These are phyloP conservation scores for Odocoileus virginianus DNA, from an alignment of 2,113 vertebrate species.

Conservation along the genomic window DNA sequence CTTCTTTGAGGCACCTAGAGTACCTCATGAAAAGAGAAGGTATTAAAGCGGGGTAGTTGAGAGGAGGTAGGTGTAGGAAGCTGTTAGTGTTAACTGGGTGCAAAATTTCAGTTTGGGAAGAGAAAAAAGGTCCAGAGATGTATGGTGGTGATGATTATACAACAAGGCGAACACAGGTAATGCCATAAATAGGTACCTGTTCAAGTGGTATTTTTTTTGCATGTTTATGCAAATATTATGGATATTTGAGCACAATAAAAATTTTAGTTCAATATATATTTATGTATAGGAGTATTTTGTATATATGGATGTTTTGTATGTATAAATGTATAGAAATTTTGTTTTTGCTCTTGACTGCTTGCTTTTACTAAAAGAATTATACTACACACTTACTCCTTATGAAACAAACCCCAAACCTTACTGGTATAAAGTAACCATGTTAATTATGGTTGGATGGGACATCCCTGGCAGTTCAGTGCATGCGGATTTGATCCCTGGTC, in stretches of 20 bases:
- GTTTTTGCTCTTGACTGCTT: neutral
- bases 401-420: neutral
- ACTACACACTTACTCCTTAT: neutral
- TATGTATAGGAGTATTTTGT: neutral
- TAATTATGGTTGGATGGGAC: neutral
- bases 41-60: neutral
- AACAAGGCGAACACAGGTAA: neutral
- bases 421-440: neutral
- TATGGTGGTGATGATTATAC: neutral
- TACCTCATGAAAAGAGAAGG: neutral
- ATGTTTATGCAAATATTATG: neutral
- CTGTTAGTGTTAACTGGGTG: neutral
- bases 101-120: neutral
- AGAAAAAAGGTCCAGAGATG: neutral
- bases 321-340: neutral
- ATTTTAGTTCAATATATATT: neutral
- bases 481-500: neutral
- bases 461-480: neutral
- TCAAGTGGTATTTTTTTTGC: neutral
- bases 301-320: neutral
- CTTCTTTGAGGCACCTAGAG: neutral
- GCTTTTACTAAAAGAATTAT: neutral
- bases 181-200: neutral
- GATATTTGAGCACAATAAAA: neutral
- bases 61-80: neutral